Percentiles rank a stretch among this genome's conserved stretches.
phyloP scores from a whole-genome alignment of 2,888 invertebrate species.

The Synanthedon vespiformis region DNA sequence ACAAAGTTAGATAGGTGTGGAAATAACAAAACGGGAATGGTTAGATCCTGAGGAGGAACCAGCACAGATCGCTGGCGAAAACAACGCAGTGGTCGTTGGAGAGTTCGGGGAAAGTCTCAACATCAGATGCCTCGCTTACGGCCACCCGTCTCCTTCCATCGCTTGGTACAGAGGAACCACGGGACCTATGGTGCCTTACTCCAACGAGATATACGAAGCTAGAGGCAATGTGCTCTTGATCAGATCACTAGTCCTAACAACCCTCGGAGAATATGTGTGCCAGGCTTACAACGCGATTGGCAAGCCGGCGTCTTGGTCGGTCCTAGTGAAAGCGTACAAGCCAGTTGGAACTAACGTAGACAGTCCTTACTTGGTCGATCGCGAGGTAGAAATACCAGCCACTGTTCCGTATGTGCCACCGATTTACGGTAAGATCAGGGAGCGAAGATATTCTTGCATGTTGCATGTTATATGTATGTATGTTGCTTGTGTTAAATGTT shows the following conservation, averaged over 20 bases:
- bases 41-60: conserved; percentile 71
- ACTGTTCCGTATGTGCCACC: neutral
- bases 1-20: conserved; percentile 20
- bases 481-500: neutral
- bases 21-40: conserved; percentile 19
- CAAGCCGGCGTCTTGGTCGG: conserved; percentile 81
- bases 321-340: conserved; percentile 78
- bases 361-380: conserved; percentile 23
- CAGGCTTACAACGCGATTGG: conserved; percentile 88
- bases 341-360: conserved; percentile 67
- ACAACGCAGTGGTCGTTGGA: conserved; percentile 74
- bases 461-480: neutral
- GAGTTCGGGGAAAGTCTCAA: conserved; percentile 77
- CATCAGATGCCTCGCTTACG: conserved; percentile 85
- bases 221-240: conserved; percentile 82
- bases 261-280: conserved; percentile 89
- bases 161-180: conserved; percentile 87
- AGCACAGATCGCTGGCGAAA: conserved; percentile 77
- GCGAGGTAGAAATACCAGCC: conserved; percentile 3
- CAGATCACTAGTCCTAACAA: conserved; percentile 75
- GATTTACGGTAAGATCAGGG: neutral
- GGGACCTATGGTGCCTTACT: conserved; percentile 79
- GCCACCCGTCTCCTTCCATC: conserved; percentile 82
- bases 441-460: neutral
- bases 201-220: conserved; percentile 77